Percentiles rank a stretch among this genome's conserved stretches.
These are phyloP conservation scores for Mesaphorura yosii DNA, from an alignment of 1,140 invertebrate species.

Conservation along the genomic window DNA sequence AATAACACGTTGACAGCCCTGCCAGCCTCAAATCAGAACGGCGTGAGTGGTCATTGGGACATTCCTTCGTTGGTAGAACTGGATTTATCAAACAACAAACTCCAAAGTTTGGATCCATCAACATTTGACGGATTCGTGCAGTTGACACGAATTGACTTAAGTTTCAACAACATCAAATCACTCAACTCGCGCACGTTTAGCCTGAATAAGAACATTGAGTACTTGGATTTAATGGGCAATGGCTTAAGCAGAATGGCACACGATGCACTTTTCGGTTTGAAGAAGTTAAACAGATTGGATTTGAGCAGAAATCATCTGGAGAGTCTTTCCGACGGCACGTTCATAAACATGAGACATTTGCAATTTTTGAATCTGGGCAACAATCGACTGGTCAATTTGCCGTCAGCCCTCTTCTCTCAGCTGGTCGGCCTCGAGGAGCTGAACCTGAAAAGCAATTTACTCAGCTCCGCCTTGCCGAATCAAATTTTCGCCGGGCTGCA, in stretches of 20 bases:
- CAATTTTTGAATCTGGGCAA: conserved; percentile 59
- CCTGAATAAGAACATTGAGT: conserved; percentile 56
- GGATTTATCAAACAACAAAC: conserved; percentile 64
- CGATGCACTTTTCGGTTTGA: conserved; percentile 51
- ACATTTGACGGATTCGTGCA: conserved; percentile 61
- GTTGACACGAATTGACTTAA: conserved; percentile 62
- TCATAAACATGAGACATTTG: conserved; percentile 52
- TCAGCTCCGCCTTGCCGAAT: conserved; percentile 28
- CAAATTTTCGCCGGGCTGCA: conserved; percentile 34
- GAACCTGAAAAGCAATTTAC: conserved; percentile 33
- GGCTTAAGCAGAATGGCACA: conserved; percentile 55
- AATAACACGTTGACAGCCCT: conserved; percentile 27
- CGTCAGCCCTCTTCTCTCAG: conserved; percentile 28
- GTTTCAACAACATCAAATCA: conserved; percentile 56
- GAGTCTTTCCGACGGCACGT: conserved; percentile 50
- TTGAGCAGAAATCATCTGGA: conserved; percentile 64
- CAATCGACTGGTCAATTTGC: conserved; percentile 49
- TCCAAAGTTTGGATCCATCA: conserved; percentile 54
- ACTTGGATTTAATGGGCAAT: conserved; percentile 61
- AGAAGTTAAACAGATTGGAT: conserved; percentile 53
- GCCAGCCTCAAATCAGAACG: neutral
- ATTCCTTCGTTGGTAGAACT: conserved; percentile 44
- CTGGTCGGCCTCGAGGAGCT: conserved; percentile 33
- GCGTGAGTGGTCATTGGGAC: conserved; percentile 23
- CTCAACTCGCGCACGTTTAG: conserved; percentile 61